Evolutionary conservation across 2,888 invertebrate genomes (phyloP).

Genomic region (Pyrrhia umbra): DNA sequence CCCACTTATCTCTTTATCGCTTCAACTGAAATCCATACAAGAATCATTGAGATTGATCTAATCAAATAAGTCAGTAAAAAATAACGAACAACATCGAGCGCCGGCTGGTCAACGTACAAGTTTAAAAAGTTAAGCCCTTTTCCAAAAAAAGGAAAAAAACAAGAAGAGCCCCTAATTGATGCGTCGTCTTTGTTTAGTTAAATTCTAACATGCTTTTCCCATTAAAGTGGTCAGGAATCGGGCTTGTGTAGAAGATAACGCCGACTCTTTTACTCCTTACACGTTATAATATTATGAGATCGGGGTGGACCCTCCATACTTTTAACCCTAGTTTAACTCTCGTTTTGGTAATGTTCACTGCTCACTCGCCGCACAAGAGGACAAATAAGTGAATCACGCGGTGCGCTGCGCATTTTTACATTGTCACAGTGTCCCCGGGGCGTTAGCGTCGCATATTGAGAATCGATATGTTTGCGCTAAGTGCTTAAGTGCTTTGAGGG

Average conservation of each 20-base stretch:
- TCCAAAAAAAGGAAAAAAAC: conserved; percentile 78
- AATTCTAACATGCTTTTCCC: conserved; percentile 91
- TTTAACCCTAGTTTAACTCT: conserved; percentile 85
- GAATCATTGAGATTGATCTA: conserved; percentile 88
- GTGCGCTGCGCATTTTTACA: conserved; percentile 83
- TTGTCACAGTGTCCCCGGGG: conserved; percentile 85
- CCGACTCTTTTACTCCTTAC: conserved; percentile 89
- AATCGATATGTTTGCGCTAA: conserved; percentile 89
- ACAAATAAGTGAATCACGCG: conserved; percentile 84
- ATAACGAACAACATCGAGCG: conserved; percentile 81
- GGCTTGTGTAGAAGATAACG: conserved; percentile 86
- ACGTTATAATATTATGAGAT: conserved; percentile 88
- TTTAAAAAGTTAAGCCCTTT: conserved; percentile 87
- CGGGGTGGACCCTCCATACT: conserved; percentile 73
- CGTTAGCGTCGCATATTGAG: conserved; percentile 80
- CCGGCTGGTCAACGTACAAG: conserved; percentile 85
- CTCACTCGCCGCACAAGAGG: conserved; percentile 75
- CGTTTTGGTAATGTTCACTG: conserved; percentile 71
- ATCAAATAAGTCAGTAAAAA: conserved; percentile 87
- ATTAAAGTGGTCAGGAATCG: conserved; percentile 90
- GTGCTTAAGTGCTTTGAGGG: conserved; percentile 89
- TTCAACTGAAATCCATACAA: conserved; percentile 88
- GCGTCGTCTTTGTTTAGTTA: conserved; percentile 91
- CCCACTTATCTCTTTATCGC: conserved; percentile 83
- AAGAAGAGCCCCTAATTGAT: conserved; percentile 88